These are phyloP conservation scores for Pyrochroa serraticornis DNA, from an alignment of 2,888 invertebrate genomes.

Conservation along the genomic window DNA sequence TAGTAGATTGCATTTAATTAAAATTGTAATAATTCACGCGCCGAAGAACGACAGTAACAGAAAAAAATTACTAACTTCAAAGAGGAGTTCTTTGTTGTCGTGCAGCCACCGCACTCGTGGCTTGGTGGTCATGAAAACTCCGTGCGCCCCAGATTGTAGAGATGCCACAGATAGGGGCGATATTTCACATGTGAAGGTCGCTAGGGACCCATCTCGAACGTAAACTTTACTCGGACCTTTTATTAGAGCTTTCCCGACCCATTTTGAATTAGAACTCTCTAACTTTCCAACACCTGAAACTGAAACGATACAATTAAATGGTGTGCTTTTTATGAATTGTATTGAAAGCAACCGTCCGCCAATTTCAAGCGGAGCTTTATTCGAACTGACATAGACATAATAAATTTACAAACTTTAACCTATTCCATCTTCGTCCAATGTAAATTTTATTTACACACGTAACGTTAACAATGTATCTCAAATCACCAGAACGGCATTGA, in stretches of 20 bases:
- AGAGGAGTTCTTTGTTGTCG: conserved; percentile 63
- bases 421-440: too few species aligned
- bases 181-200: conserved; percentile 65
- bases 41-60: conserved; percentile 6
- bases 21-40: too few species aligned
- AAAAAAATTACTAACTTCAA: conserved; percentile 57
- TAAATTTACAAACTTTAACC: not conserved
- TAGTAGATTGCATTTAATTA: too few species aligned
- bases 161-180: conserved; percentile 46
- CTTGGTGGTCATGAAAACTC: conserved; percentile 38
- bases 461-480: too few species aligned
- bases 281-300: conserved; percentile 27
- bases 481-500: too few species aligned
- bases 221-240: conserved; percentile 63
- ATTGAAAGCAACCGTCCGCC: not conserved
- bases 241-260: conserved; percentile 58
- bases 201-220: conserved; percentile 62
- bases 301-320: conserved; percentile 17
- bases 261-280: conserved; percentile 36
- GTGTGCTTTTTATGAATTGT: not conserved
- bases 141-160: conserved; percentile 33
- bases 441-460: too few species aligned
- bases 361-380: too few species aligned
- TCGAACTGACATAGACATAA: too few species aligned
- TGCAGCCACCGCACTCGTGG: conserved; percentile 63